Percentiles rank a stretch among this genome's conserved stretches.
phyloP scores from a whole-genome alignment of 2,888 invertebrate genomes.

The Orchestes rusci region DNA sequence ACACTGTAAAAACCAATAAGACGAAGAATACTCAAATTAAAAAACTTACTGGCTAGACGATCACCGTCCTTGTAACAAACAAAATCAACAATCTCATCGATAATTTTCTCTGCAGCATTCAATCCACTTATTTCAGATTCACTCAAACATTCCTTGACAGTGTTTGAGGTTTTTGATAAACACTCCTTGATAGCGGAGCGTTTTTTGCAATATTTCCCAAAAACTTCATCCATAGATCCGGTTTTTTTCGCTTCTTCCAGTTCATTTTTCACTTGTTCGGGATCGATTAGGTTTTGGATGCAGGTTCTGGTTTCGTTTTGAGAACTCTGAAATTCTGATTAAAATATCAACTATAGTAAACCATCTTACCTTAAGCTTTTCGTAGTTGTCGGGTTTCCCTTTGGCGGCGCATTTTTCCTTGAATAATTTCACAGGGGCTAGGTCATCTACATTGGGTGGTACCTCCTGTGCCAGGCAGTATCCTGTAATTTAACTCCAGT shows the following conservation, averaged over 20 bases:
- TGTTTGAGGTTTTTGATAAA: constrained; percentile 41
- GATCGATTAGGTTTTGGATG: constrained; percentile 52
- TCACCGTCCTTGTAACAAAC: constrained; percentile 52
- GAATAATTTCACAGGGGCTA: too few relatives aligned
- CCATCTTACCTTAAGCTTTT: constrained; percentile 34
- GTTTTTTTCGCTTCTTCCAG: constrained; percentile 47
- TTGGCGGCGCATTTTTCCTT: constrained; percentile 44
- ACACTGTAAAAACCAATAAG: constrained; percentile 45
- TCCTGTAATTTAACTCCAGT: too few relatives aligned
- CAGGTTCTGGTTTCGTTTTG: constrained; percentile 48
- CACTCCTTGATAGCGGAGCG: constrained; percentile 43
- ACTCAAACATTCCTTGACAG: constrained; percentile 45
- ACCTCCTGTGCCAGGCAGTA: constrained; percentile 24
- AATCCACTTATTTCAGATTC: constrained; percentile 42
- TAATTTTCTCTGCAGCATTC: constrained; percentile 44
- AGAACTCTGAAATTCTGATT: constrained; percentile 21
- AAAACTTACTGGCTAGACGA: constrained; percentile 49
- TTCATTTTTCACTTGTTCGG: constrained; percentile 49
- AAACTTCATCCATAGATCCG: constrained; percentile 47
- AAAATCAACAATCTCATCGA: constrained; percentile 46
- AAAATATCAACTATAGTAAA: constrained; percentile 1
- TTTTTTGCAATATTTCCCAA: constrained; percentile 48
- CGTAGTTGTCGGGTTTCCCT: constrained; percentile 42
- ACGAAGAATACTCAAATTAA: background rate
- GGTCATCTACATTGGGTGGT: too few relatives aligned